Base-by-base conservation (phyloP, 2,888 invertebrate species). In the Blera fallax region DNA sequence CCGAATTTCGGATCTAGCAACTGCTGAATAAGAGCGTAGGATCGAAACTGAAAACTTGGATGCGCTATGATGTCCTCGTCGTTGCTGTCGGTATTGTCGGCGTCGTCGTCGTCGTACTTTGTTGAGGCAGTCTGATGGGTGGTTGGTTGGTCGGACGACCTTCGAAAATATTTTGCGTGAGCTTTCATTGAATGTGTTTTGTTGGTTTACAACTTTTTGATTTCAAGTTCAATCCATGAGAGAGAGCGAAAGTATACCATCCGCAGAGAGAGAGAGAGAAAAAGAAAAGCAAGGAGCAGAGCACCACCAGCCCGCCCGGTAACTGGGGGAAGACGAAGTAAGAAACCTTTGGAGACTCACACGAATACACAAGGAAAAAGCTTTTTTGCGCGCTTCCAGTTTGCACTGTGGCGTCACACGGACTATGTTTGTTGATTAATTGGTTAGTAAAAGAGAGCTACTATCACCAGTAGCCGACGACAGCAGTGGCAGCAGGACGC, bases 1-100 rank as follows among this genome's bases (percentile, higher is more conserved):
- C 14, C 37, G 58, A 79, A 80, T 54, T 45, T 60, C 32, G 64
- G 69, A 72, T 72, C 85, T 74, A 81, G 65, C 76, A 85, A 85
- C 85, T 77, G 65, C 40, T 72, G 72, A 77, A 80, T 72, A 72
- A 34, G 85, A 85, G 85, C 76, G 85, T 81, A 80, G 76, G 50
- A 77, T 80, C 65, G 67, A 80, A 85, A 85, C 85, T 85, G 85
- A 85, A 79, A 64, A 76, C 62, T 85, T 54, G 48, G 80, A 85
- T 85, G 67, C 67, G 76, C 67, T 72, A 52, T 34, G 70, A 85
- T 67, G 72, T 85, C 80, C 65, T 82, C 32, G 48, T 54, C 52
- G 34, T 76, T 45, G 65, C 37, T 14, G 50, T 62, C 54, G 50
- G 29, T 56, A 54, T 54, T 24, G 37, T 52, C 16, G 54, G 18